phyloP scores from a whole-genome alignment of 2,113 vertebrate species.

The Saimiri boliviensis region DNA sequence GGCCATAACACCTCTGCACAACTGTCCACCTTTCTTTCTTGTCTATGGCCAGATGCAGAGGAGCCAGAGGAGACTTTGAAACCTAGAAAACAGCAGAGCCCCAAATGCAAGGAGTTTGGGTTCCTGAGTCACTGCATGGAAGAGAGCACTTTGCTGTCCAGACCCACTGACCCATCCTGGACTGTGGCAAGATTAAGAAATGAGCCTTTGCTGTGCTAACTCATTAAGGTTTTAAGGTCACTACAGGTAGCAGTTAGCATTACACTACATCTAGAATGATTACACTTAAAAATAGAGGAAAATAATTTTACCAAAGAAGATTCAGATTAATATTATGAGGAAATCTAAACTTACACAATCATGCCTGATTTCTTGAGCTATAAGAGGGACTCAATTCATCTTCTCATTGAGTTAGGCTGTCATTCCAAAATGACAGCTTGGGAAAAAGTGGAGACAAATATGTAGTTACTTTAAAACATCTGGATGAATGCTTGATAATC shows the following conservation, averaged over 20 bases:
- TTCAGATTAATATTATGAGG: background rate
- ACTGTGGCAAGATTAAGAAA: background rate
- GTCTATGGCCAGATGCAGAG: background rate
- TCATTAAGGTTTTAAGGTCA: background rate
- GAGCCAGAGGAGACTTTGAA: background rate
- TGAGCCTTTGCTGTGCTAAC: background rate
- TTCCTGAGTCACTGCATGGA: background rate
- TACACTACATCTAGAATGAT: background rate
- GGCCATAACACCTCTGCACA: background rate
- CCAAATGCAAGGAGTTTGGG: background rate
- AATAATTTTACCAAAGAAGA: constrained; percentile 39
- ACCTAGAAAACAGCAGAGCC: background rate
- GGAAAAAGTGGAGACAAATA: background rate
- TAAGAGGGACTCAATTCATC: background rate
- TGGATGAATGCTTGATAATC: constrained; percentile 13
- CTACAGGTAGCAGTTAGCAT: background rate
- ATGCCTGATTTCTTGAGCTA: background rate
- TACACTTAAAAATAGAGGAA: background rate
- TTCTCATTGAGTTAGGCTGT: background rate
- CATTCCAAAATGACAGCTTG: constrained; percentile 14
- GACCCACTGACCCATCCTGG: background rate
- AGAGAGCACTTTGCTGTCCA: background rate
- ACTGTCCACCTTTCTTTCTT: background rate
- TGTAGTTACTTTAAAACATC: background rate
- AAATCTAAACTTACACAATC: background rate